Conservation (phyloP, 2,113 vertebrate genomes). For the Brachyhypopomus gauderio region DNA sequence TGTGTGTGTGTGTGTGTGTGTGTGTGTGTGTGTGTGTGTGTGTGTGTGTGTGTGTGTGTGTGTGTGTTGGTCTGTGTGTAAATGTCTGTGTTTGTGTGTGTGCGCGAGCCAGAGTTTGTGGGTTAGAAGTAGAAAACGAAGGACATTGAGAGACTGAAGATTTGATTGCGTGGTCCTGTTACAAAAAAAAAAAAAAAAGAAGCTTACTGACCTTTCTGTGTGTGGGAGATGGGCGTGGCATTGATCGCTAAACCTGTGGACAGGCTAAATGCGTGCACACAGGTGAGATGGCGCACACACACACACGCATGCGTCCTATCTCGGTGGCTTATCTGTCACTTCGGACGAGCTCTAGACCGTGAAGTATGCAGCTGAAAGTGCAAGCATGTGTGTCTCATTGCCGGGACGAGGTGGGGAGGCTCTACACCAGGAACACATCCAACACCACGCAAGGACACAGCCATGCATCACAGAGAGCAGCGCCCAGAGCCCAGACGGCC, state of each 20-base stretch:
- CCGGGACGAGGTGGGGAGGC: neutral
- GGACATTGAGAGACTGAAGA: neutral
- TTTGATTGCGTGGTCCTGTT: constrained; percentile 17
- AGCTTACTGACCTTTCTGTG: constrained; percentile 18
- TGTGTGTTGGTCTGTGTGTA: no score
- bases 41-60: neutral
- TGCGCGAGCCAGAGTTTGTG: neutral
- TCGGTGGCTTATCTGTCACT: constrained; percentile 1
- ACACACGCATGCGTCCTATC: neutral
- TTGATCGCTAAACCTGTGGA: neutral
- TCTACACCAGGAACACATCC: neutral
- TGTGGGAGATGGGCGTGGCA: neutral
- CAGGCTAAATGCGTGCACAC: neutral
- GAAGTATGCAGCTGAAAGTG: constrained; percentile 5
- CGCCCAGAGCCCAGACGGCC: neutral
- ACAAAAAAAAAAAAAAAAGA: neutral
- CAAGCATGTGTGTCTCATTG: neutral
- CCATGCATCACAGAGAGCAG: neutral
- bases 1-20: neutral
- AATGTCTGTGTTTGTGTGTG: neutral
- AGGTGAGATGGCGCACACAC: neutral
- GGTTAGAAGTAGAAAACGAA: neutral
- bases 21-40: constrained; percentile 4
- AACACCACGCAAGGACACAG: neutral
- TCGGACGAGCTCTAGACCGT: neutral